Conservation (phyloP, 2,888 invertebrate species). For the Melanargia galathea region DNA sequence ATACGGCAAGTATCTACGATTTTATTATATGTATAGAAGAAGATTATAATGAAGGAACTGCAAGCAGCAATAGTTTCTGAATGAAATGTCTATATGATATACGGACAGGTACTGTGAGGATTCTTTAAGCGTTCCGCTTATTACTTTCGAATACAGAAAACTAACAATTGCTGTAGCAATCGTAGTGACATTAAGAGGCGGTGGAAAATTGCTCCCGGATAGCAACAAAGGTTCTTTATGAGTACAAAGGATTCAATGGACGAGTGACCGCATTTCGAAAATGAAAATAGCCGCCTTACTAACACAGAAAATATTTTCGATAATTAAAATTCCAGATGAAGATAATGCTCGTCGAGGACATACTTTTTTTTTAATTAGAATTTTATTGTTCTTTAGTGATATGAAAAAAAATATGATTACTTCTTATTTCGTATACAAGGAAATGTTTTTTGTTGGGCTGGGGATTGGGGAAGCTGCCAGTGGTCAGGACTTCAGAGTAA, state of each 20-base stretch:
- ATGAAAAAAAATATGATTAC: no score
- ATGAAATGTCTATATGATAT: no score
- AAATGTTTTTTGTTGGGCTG: no score
- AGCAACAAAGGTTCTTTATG: slow-evolving; percentile 39
- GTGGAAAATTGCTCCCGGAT: slow-evolving; percentile 40
- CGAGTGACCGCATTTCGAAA: slow-evolving; percentile 40
- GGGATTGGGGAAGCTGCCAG: no score
- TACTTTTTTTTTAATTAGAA: slow-evolving; percentile 3
- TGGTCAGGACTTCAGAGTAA: no score
- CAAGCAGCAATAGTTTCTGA: no score
- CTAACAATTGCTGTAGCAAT: slow-evolving; percentile 36
- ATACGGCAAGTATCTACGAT: no score
- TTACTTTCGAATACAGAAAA: background rate
- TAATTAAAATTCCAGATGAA: slow-evolving; percentile 28
- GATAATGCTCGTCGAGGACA: slow-evolving; percentile 2
- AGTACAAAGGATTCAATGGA: slow-evolving; percentile 42
- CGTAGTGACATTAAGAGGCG: slow-evolving; percentile 39
- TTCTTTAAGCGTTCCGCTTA: no score
- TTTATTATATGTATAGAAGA: no score
- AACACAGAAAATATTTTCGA: slow-evolving; percentile 30
- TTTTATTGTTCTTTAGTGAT: background rate
- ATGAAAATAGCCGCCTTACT: slow-evolving; percentile 34
- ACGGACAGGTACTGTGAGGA: no score
- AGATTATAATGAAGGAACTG: no score
- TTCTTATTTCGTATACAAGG: no score